phyloP scores from a whole-genome alignment of 2,888 invertebrate genomes.

The Malthinus flaveolus region DNA sequence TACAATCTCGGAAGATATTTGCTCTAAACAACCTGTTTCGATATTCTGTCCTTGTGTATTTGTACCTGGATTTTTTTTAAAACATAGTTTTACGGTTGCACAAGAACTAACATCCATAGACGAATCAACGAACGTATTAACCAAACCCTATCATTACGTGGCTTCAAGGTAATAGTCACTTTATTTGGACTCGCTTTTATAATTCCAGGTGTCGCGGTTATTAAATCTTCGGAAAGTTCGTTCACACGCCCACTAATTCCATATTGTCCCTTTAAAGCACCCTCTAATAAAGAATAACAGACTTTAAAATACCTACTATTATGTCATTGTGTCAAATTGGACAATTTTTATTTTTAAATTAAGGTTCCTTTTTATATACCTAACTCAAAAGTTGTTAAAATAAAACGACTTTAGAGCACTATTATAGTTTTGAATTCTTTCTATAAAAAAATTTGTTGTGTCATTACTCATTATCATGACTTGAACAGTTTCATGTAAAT shows the following conservation, averaged over 20 bases:
- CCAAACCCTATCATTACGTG: constrained; percentile 35
- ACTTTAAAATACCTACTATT: constrained; percentile 15
- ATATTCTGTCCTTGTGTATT: constrained; percentile 15
- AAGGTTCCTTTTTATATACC: neutral
- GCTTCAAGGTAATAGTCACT: constrained; percentile 37
- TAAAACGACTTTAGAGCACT: too few relatives aligned
- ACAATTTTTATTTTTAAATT: constrained; percentile 9
- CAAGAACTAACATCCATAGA: constrained; percentile 28
- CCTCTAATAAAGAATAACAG: constrained; percentile 21
- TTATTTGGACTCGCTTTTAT: constrained; percentile 36
- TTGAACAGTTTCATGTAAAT: too few relatives aligned
- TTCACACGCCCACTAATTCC: constrained; percentile 34
- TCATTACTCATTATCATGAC: too few relatives aligned
- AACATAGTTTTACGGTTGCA: constrained; percentile 19
- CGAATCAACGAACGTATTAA: constrained; percentile 34
- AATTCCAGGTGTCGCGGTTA: constrained; percentile 33
- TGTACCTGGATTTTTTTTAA: constrained; percentile 20
- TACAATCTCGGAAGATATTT: constrained; percentile 1
- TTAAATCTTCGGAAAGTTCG: constrained; percentile 21
- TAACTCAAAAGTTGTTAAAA: too few relatives aligned
- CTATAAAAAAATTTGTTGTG: too few relatives aligned
- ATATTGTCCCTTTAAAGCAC: constrained; percentile 30
- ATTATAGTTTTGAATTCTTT: too few relatives aligned
- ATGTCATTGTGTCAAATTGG: constrained; percentile 22
- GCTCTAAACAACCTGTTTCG: constrained; percentile 10